These are phyloP conservation scores for Physocephala rufipes DNA, from an alignment of 2,888 invertebrate species.

Conservation along the genomic window DNA sequence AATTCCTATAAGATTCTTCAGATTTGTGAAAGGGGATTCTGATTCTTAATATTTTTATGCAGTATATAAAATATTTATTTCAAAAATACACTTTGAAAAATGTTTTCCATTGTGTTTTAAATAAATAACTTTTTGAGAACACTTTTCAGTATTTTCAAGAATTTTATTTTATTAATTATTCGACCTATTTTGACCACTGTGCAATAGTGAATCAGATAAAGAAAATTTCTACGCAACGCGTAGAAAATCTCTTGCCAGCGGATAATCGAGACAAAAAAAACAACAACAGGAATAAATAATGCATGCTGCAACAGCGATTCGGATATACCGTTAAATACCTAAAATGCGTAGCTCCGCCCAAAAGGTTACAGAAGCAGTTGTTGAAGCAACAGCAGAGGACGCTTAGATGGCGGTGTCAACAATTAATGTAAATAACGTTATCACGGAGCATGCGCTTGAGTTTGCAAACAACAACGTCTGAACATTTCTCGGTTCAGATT, in stretches of 20 bases:
- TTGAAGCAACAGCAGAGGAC: neutral
- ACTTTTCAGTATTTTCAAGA: too few species aligned
- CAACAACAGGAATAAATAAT: slow-evolving; percentile 16
- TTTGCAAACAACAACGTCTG: slow-evolving; percentile 12
- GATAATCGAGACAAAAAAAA: too few species aligned
- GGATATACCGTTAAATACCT: slow-evolving; percentile 40
- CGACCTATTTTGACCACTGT: neutral
- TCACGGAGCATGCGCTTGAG: slow-evolving; percentile 27
- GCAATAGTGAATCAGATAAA: slow-evolving; percentile 2
- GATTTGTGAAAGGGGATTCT: too few species aligned
- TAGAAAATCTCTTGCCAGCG: slow-evolving; percentile 27
- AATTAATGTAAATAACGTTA: neutral
- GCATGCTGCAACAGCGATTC: slow-evolving; percentile 32
- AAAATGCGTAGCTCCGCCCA: slow-evolving; percentile 53
- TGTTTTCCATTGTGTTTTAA: too few species aligned
- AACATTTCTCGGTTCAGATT: neutral
- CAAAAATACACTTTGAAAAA: too few species aligned
- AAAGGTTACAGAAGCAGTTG: slow-evolving; percentile 46
- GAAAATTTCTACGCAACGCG: neutral
- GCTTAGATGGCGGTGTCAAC: too few species aligned
- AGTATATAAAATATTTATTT: too few species aligned
- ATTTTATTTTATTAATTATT: neutral
- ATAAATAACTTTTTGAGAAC: too few species aligned
- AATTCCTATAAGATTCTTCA: too few species aligned
- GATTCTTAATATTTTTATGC: too few species aligned